Evolutionary conservation across 1,140 invertebrate species (phyloP), one percentile per base, ranked within the genome.

Genomic region (Zaprionus kolodkinae): DNA sequence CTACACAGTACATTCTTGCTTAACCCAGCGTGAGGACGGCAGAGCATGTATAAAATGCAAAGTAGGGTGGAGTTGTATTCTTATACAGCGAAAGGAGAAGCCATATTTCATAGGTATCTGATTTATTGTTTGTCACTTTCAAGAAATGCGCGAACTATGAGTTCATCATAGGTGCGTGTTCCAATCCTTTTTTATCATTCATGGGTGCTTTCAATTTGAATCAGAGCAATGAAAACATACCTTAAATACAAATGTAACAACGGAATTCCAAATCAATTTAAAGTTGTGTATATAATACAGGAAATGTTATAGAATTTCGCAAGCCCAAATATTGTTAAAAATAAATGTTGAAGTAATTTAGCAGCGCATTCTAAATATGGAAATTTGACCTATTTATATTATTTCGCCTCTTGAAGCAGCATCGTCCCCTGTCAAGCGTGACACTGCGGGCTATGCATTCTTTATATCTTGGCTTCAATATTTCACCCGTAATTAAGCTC

Each of bases 401-500:
- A 82, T 88, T 72, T 68, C 79, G 84, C 72, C 66, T 66, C 52
- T 63, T 35, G 30, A 62, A 60, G 64, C 17, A 48, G 33, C 40
- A 3, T 25, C 45, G 15, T 50, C 52, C 33, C 30, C 36, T 60
- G 30, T 79, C 67, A 61, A 60, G 70, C 85, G 70, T 75, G 57
- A 84, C 80, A 61, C 50, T 54, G 15, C 30, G 48, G 7, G 65
- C 57, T 3, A 50, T 67, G 60, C 50, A 55, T 75, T 85, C 62
- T 66, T 75, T 36, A 36, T 50, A 21, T 21, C 45, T 9, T 30
- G 64, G 33, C 55, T 56, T 57, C 33, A 60, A 63, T 45, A 72
- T 78, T 81, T 88, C 78, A 89, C 72, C 72, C 61, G 63, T 64
- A 67, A 88, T 89, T 87, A 87, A 78, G 84, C 70, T 80, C 80